Conservation (phyloP, 92 coral and sea anemone species). For the Paragorgia papillata region DNA sequence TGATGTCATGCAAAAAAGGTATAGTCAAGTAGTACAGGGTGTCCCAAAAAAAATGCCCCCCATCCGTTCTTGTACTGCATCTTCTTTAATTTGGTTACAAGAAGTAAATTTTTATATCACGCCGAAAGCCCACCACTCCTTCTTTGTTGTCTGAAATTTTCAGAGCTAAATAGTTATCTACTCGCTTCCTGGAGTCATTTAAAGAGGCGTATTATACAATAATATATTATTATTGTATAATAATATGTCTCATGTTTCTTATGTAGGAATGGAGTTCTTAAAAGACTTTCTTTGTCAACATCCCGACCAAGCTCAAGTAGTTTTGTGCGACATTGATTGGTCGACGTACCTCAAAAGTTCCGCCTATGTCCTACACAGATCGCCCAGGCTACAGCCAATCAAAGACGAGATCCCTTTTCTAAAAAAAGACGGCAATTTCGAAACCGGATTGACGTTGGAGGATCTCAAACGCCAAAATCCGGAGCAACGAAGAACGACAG, state of each 20-base stretch:
- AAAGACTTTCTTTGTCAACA: constrained; percentile 35
- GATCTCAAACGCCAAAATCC: constrained; percentile 29
- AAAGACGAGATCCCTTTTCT: constrained; percentile 18
- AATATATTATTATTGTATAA: no score
- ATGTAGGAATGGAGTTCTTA: constrained; percentile 51
- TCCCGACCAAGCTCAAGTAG: constrained; percentile 52
- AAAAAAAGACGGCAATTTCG: neutral
- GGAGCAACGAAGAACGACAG: constrained; percentile 47
- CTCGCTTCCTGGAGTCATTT: no score
- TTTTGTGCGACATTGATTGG: constrained; percentile 56
- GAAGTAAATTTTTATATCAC: neutral
- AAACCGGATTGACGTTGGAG: neutral
- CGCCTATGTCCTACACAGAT: constrained; percentile 10
- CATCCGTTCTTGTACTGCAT: no score
- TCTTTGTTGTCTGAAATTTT: no score
- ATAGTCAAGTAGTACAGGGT: neutral
- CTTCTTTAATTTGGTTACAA: neutral
- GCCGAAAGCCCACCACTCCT: no score
- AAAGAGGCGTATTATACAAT: no score
- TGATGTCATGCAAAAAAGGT: constrained; percentile 43
- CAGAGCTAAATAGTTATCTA: no score
- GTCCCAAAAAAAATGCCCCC: no score
- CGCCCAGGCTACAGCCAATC: constrained; percentile 27
- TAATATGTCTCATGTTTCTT: no score
- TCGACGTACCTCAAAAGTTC: constrained; percentile 33